Evolutionary conservation across 1,140 invertebrate genomes (phyloP), one percentile per base, ranked within the genome.

Genomic region (Hycleus cichorii): DNA sequence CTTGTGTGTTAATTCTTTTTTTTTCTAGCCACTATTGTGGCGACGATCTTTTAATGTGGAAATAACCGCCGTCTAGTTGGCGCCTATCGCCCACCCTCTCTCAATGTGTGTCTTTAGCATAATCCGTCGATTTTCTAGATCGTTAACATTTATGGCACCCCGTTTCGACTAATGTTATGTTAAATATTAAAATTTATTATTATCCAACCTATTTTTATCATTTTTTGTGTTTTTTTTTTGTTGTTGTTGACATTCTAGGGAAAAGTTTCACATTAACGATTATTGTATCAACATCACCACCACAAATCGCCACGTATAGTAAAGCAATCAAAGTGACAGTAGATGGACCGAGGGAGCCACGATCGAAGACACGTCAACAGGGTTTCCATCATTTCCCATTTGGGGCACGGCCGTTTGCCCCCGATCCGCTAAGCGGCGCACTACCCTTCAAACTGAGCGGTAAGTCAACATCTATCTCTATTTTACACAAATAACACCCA

Each of bases 291-390:
- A 93, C 92, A 12, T 86, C 87, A 45, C 95, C 95, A 42, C 91
- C 93, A 11, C 93, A 98, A 78, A 84, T 98, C 39, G 89, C 91
- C 9, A 95, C 93, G 2, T 91, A 95, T 73, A 87, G 81, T 54
- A 97, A 97, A 73, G 95, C 95, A 39, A 98, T 98, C 72, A 98
- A 98, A 79, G 95, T 99, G 46, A 98, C 96, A 0, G 96, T 98
- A 40, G 96, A 99, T 74, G 96, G 96, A 48, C 96, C 96, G 0
- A 76, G 96, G 65, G 95, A 98, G 73, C 95, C 95, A 2, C 80
- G 96, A 62, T 95, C 91, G 27, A 97, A 97, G 80, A 91, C 91
- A 65, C 80, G 89, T 51, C 88, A 91, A 69, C 88, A 89, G 70
- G 83, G 86, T 43, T 91, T 91, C 71, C 89, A 91, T 79, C 89